Evolutionary conservation across 2,113 vertebrate genomes (phyloP).

Genomic region (Xenopus borealis): DNA sequence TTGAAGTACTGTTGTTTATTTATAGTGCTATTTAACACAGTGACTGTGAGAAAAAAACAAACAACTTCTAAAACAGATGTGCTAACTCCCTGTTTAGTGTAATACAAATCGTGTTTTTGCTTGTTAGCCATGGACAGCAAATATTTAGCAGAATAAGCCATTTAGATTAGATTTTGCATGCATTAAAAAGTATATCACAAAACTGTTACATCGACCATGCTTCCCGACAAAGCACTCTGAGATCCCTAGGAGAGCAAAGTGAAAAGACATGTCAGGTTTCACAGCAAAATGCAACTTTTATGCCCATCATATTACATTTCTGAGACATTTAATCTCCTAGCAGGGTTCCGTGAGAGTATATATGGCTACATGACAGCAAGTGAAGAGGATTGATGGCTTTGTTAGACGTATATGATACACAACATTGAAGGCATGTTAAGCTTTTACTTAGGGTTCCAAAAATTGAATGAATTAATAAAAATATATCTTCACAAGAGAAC

Average conservation of each 20-base stretch:
- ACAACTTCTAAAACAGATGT: not conserved
- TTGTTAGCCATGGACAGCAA: not conserved
- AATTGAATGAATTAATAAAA: no score
- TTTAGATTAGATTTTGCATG: not conserved
- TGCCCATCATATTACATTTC: no score
- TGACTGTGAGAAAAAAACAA: conserved; percentile 50
- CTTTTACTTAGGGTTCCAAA: no score
- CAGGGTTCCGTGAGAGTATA: no score
- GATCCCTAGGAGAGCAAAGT: not conserved
- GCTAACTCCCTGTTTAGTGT: not conserved
- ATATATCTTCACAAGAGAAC: no score
- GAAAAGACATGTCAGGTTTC: not conserved
- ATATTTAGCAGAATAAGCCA: not conserved
- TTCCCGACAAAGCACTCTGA: not conserved
- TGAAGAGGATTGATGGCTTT: no score
- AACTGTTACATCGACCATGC: not conserved
- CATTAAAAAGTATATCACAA: no score
- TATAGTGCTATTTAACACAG: conserved; percentile 46
- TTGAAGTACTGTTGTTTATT: conserved; percentile 44
- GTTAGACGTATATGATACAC: no score
- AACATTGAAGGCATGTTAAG: no score
- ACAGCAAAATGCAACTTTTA: no score
- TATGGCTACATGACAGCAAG: no score
- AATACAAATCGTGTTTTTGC: conserved; percentile 11
- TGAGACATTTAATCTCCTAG: no score